Evolutionary conservation across 1,140 invertebrate genomes (phyloP), one percentile per base, ranked within the genome.

Genomic region (Teleogryllus occipitalis): DNA sequence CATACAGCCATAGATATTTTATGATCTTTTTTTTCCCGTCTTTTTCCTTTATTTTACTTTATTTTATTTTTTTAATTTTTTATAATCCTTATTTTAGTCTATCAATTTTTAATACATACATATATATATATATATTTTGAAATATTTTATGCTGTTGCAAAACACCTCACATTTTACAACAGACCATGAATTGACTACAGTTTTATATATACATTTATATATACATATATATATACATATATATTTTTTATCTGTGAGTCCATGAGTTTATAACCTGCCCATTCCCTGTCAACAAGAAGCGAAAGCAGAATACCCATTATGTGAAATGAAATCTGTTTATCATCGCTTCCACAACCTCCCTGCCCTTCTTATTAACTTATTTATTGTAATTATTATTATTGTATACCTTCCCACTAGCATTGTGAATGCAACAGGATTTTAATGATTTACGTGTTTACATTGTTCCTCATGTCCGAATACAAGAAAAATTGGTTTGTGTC

Each of bases 181-280:
- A 65, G 54, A 65, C 54, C 54, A 65, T 65, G 54, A 65, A 65
- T 65, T 65, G 54, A 65, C 54, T 65, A 65, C 54, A 65, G 54
- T 65, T 65, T 65, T 65, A 65, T 65, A 65, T 65, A 65, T 65
- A 65, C 54, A 65, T 65, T 65, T 65, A 65, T 65, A 65, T 65
- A 65, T 65, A 65, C 54, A 65, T 65, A 65, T 65, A 65, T 54
- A 54, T 18, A 65, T 65, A 65, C 18, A 65, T 65, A 65, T 65
- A 14, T 65, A 14, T 65, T 65, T 65, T 65, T 65, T 65, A 65
- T 65, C 54, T 65, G 54, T 65, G 54, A 65, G 54, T 65, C 54
- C 54, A 65, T 65, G 54, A 65, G 54, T 65, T 65, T 65, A 10
- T 65, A 39, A 65, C 54, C 54, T 65, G 54, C 54, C 54, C 54